Evolutionary conservation across 2,888 invertebrate genomes (phyloP), one percentile per base, ranked within the genome.

Genomic region (Rhamnusium bicolor): DNA sequence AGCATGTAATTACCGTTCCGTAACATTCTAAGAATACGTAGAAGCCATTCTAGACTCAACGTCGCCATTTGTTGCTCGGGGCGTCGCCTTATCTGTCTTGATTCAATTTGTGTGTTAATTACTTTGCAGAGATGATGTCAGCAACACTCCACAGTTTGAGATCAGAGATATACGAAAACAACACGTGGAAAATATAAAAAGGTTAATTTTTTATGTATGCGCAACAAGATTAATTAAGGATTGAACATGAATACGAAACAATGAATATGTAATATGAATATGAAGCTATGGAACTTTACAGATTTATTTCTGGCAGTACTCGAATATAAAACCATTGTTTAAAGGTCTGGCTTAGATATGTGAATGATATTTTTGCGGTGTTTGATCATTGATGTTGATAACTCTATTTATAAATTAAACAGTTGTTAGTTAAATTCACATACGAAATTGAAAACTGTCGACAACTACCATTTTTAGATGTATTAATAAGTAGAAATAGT

Each of bases 11-110:
- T 12, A 40, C 40, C 1, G 54, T 54, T 19, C n/a, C 58, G 58
- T 32, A 58, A 58, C 27, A 27, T 56, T 56, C 56, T 14, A 19
- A 27, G 56, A 56, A 56, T 19, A 14, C 29, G 14, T 5, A 14
- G 7, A 14, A 29, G 58, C 49, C 29, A 18, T 68, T 62, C 63
- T 63, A 73, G 73, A 73, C 73, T 60, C 18, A 51, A 56, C 63
- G 73, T 61, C 73, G 73, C 73, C 73, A 63, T 69, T 69, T 63
- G 60, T 73, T 53, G 66, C 73, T 46, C 47, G 24, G 12, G 54
- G 73, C 69, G 18, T 65, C 60, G 58, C 61, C 65, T 69, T 73
- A 65, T 66, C 66, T 60, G 69, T 49, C 65, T 63, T 29, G n/a
- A n/a, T n/a, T 10, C 40, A 40, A 40, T 40, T 40, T 12, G 16